Conservation (phyloP, 2,797 vertebrate genomes). For the Enoplosus armatus region DNA sequence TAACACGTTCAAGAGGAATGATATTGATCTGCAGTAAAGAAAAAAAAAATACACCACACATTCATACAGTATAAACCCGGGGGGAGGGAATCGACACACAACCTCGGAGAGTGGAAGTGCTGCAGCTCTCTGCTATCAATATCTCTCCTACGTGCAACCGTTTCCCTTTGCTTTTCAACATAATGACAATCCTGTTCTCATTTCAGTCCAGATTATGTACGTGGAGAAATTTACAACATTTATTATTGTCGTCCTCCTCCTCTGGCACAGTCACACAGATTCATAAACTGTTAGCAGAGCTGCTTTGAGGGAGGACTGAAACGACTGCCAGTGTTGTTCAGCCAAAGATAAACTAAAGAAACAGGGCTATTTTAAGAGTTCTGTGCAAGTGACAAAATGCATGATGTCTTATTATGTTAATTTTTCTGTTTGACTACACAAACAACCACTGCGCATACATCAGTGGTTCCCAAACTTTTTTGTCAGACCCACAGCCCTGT, state of each 20-base stretch:
- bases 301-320: conserved; percentile 28
- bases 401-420: conserved; percentile 6
- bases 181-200: conserved; percentile 37
- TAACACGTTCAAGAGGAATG: not conserved
- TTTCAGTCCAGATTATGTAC: conserved; percentile 44
- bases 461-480: not conserved
- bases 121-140: conserved; percentile 24
- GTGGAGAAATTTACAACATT: conserved; percentile 44
- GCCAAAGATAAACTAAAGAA: not conserved
- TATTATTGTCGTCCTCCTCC: conserved; percentile 36
- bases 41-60: not conserved
- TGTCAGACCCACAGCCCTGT: not conserved
- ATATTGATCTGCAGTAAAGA: conserved; percentile 35
- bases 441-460: not conserved
- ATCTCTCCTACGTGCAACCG: not conserved
- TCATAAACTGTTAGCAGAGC: conserved; percentile 27
- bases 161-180: conserved; percentile 31
- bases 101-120: conserved; percentile 11
- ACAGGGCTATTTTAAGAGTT: conserved; percentile 11
- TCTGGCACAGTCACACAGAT: not conserved
- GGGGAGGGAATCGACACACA: not conserved
- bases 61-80: not conserved
- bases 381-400: conserved; percentile 12
- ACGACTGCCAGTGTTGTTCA: conserved; percentile 18
- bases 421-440: conserved; percentile 6